phyloP scores from a whole-genome alignment of 2,888 invertebrate genomes.

The Dicyrtomina minuta region DNA sequence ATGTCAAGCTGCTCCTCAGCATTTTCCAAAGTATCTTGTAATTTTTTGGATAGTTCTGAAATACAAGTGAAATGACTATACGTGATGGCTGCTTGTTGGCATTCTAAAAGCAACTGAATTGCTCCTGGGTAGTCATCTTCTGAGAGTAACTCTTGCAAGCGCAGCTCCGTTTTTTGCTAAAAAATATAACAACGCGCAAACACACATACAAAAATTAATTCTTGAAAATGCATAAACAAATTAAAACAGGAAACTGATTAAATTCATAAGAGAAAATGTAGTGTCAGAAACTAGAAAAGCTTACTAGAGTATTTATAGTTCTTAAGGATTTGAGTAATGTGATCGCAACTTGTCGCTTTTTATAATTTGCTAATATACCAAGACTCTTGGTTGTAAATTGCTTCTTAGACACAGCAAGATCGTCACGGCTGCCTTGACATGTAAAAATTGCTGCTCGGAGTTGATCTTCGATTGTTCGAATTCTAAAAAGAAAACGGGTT shows the following conservation, averaged over 20 bases:
- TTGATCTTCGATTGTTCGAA: slow-evolving; percentile 70
- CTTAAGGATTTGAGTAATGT: slow-evolving; percentile 76
- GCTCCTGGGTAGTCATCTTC: slow-evolving; percentile 86
- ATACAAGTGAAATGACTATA: slow-evolving; percentile 90
- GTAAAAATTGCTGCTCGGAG: slow-evolving; percentile 69
- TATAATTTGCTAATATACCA: slow-evolving; percentile 85
- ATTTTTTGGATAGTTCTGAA: slow-evolving; percentile 77
- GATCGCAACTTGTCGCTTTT: slow-evolving; percentile 80
- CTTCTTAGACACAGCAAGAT: slow-evolving; percentile 73
- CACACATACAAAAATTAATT: not conserved
- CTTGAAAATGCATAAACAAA: slow-evolving; percentile 2
- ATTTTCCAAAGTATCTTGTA: slow-evolving; percentile 86
- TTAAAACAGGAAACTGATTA: no score
- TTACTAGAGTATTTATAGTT: slow-evolving; percentile 76
- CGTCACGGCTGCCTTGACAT: slow-evolving; percentile 71
- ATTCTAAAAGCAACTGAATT: slow-evolving; percentile 83
- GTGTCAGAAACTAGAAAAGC: slow-evolving; percentile 54
- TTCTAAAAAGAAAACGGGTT: slow-evolving; percentile 56
- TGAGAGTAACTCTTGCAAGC: slow-evolving; percentile 75
- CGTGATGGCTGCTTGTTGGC: slow-evolving; percentile 78
- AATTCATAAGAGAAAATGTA: no score
- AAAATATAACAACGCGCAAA: not conserved
- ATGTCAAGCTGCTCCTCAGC: slow-evolving; percentile 89
- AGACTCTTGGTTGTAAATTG: slow-evolving; percentile 83
- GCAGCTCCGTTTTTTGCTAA: slow-evolving; percentile 78